These are phyloP conservation scores for Glandiceps talaboti DNA, from an alignment of 53 echinoderm and acorn worm genomes.

Conservation along the genomic window DNA sequence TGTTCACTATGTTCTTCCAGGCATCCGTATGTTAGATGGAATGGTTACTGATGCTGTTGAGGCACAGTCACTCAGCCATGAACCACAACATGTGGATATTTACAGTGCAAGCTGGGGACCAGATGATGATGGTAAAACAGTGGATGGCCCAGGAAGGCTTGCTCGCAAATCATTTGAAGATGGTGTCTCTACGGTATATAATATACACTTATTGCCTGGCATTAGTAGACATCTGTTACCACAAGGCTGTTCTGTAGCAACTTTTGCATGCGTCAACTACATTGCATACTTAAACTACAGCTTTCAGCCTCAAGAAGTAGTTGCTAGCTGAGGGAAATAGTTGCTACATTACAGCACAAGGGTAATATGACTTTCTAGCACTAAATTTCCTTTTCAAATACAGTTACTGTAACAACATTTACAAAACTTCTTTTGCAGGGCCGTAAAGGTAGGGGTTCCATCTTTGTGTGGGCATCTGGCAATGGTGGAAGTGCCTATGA, in stretches of 20 bases:
- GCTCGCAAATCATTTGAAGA: slow-evolving; percentile 38
- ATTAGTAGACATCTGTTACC: too few species aligned
- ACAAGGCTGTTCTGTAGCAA: too few species aligned
- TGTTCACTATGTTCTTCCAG: slow-evolving; percentile 24
- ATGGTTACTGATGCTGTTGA: slow-evolving; percentile 63
- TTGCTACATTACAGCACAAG: too few species aligned
- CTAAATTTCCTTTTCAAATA: too few species aligned
- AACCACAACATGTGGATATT: slow-evolving; percentile 49
- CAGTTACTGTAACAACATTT: too few species aligned
- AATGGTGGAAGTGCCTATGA: slow-evolving; percentile 59
- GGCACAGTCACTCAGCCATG: slow-evolving; percentile 24
- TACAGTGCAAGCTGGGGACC: slow-evolving; percentile 86
- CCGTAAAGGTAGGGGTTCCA: slow-evolving; percentile 67
- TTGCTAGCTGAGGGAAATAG: too few species aligned
- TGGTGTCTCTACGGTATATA: slow-evolving; percentile 37
- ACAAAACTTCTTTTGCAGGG: slow-evolving; percentile 51
- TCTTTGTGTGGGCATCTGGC: slow-evolving; percentile 96
- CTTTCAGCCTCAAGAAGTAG: too few species aligned
- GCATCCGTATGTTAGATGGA: slow-evolving; percentile 86
- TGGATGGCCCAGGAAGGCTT: slow-evolving; percentile 66
- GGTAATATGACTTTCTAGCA: too few species aligned
- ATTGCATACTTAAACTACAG: too few species aligned
- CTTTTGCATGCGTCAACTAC: too few species aligned
- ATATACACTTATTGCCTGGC: too few species aligned
- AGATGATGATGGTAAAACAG: slow-evolving; percentile 69